Evolutionary conservation across 2,888 invertebrate species (phyloP).

Genomic region (Agrilus mali): DNA sequence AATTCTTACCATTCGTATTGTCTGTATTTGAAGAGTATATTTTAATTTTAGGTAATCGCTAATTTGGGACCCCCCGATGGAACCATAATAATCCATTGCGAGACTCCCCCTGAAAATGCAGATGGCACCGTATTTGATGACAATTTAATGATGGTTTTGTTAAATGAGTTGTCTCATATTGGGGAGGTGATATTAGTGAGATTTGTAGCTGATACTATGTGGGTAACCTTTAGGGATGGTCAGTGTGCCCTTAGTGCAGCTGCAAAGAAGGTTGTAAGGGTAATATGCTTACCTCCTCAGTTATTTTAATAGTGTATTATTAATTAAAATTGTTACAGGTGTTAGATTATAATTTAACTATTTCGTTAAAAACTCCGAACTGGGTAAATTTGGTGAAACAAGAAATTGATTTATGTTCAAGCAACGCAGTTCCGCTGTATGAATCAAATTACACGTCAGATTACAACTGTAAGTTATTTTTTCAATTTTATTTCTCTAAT

Average conservation of each 20-base stretch:
- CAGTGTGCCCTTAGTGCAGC: conserved; percentile 71
- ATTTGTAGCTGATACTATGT: conserved; percentile 79
- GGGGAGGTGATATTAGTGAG: conserved; percentile 86
- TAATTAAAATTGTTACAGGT: conserved; percentile 37
- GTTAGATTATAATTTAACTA: conserved; percentile 50
- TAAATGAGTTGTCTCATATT: conserved; percentile 70
- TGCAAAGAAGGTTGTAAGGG: conserved; percentile 22
- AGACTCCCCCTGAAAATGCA: conserved; percentile 31
- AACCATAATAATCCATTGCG: conserved; percentile 63
- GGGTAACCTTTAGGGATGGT: conserved; percentile 86
- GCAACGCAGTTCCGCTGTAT: conserved; percentile 70
- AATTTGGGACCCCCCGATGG: conserved; percentile 92
- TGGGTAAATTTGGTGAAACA: conserved; percentile 74
- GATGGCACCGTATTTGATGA: conserved; percentile 61
- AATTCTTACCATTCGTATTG: too few species aligned
- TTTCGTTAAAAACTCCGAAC: conserved; percentile 70
- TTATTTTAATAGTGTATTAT: conserved; percentile 19
- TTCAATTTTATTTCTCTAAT: too few species aligned
- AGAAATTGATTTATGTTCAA: conserved; percentile 73
- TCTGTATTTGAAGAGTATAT: conserved; percentile 31
- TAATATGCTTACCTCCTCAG: conserved; percentile 19
- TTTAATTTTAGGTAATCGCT: conserved; percentile 45
- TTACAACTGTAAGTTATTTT: conserved; percentile 32
- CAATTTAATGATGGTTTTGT: conserved; percentile 61
- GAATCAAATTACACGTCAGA: conserved; percentile 26